phyloP scores from a whole-genome alignment of 1,140 invertebrate species.

The fruit fly (Drosophila melanogaster) region Release_6_plus_ISO1_MT NC_004354.4:12820001-12820500 shows the following conservation, averaged over 20 bases:
- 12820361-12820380: background rate
- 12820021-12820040: background rate
- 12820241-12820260: conserved; percentile 54
- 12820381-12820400: conserved; percentile 55
- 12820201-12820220: conserved; percentile 49
- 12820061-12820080: background rate
- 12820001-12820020: background rate
- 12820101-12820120: conserved; percentile 61
- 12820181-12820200: background rate
- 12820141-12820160: background rate
- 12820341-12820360: conserved; percentile 4
- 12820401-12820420: conserved; percentile 2
- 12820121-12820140: conserved; percentile 67
- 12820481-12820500: background rate
- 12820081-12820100: conserved; percentile 30
- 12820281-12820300: conserved; percentile 72
- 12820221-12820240: conserved; percentile 1
- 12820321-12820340: conserved; percentile 15
- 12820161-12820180: background rate
- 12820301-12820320: conserved; percentile 18
- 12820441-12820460: conserved; percentile 67
- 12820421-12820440: background rate
- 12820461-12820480: conserved; percentile 39
- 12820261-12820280: conserved; percentile 72
- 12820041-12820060: background rate